These are phyloP conservation scores for Numenius arquata DNA, from an alignment of 2,113 vertebrate species.

Conservation along the genomic window DNA sequence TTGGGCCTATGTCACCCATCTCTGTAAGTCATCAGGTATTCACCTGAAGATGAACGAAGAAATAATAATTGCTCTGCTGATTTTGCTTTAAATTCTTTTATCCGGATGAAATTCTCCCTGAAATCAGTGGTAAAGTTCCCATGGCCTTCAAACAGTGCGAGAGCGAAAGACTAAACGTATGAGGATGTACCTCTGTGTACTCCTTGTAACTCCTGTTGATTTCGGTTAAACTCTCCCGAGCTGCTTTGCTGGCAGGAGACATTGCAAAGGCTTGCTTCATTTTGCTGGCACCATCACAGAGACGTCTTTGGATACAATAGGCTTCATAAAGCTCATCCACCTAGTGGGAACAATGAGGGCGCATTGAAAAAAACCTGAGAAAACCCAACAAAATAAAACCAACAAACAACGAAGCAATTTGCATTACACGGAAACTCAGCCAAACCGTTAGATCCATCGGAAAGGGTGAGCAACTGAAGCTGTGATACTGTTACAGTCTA, in stretches of 20 bases:
- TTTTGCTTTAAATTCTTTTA: background rate
- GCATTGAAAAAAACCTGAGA: background rate
- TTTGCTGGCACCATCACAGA: slow-evolving; percentile 93
- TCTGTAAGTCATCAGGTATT: background rate
- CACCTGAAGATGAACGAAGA: background rate
- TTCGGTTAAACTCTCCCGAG: slow-evolving; percentile 91
- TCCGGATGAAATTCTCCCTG: background rate
- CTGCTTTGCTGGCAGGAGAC: slow-evolving; percentile 93
- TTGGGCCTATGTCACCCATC: background rate
- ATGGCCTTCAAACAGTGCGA: background rate
- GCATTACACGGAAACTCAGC: background rate
- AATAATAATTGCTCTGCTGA: background rate
- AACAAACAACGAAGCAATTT: background rate
- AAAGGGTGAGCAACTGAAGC: background rate
- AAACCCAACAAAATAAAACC: background rate
- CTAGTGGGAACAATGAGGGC: slow-evolving; percentile 62
- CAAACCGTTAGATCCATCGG: background rate
- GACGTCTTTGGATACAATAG: slow-evolving; percentile 94
- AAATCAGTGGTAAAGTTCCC: background rate
- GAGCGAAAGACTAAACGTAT: background rate
- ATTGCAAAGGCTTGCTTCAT: slow-evolving; percentile 96
- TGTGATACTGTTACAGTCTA: background rate
- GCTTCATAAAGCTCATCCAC: slow-evolving; percentile 97
- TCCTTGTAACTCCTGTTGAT: slow-evolving; percentile 92
- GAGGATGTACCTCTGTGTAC: slow-evolving; percentile 87